Evolutionary conservation across 2,797 vertebrate genomes (phyloP), one percentile per base, ranked within the genome.

Genomic region (Ceryle rudis): DNA sequence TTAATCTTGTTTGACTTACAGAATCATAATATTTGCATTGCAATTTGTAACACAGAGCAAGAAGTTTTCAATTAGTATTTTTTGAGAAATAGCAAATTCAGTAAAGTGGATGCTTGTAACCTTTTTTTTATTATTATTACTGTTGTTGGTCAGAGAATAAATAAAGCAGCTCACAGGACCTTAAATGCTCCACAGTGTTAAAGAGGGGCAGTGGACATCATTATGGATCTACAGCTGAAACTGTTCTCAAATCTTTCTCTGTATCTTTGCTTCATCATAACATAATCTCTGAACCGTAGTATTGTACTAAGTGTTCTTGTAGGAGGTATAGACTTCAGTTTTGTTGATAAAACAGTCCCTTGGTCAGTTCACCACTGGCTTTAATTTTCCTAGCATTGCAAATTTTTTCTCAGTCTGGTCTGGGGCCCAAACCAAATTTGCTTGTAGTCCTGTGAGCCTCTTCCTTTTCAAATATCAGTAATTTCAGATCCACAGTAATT

Each of bases 151-250:
- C n/a, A 77, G 26, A 78, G 29, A 81, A 80, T 64, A 86, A 80
- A 62, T 66, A 10, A 66, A 86, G 49, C 39, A 25, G 58, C 31
- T 86, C 47, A 22, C 13, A 58, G 64, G 55, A 42, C 39, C 21
- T 72, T 81, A 39, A 42, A 33, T 60, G 21, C 60, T 61, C 33
- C 29, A 8, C 6, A 16, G 21, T 13, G 19, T 5, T 35, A 73
- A 91, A 74, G 82, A 97, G 95, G 96, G 66, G 94, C 60, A 52
- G 91, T 73, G 83, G 97, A 80, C 6, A 62, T 18, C 12, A 35
- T 77, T 86, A 31, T 46, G 61, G 47, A 85, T 93, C 97, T 81
- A 95, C 98, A 98, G 97, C 97, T 95, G 88, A 95, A 93, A 12
- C 41, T 0, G 0, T 64, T 57, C 65, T 81, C 6, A 1, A 5